phyloP scores from a whole-genome alignment of 2,113 vertebrate genomes.

The Gobius niger region DNA sequence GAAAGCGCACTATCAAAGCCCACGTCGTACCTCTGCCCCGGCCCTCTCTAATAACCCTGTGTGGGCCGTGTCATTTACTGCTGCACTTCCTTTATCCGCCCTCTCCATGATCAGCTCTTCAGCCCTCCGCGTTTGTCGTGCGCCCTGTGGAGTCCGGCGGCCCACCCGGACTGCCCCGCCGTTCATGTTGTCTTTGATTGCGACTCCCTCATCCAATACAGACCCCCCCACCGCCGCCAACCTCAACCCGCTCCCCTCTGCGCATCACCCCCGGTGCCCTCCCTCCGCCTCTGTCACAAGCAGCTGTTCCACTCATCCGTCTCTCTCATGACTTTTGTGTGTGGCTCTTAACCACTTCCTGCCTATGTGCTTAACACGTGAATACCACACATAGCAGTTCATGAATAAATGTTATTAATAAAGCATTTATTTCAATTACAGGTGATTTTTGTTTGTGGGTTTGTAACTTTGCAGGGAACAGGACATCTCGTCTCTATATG shows the following conservation, averaged over 20 bases:
- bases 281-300: slow-evolving; percentile 49
- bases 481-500: too few species aligned
- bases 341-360: not conserved
- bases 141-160: not conserved
- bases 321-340: not conserved
- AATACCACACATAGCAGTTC: too few species aligned
- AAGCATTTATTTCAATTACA: too few species aligned
- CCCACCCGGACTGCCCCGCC: slow-evolving; percentile 23
- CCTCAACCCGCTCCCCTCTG: not conserved
- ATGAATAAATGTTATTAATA: too few species aligned
- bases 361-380: not conserved
- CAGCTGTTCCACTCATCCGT: slow-evolving; percentile 54
- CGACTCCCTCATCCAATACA: slow-evolving; percentile 54
- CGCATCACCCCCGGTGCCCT: not conserved
- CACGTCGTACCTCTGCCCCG: too few species aligned
- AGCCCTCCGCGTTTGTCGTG: slow-evolving; percentile 43
- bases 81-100: slow-evolving; percentile 14
- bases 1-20: too few species aligned
- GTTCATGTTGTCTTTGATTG: slow-evolving; percentile 54
- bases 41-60: slow-evolving; percentile 19
- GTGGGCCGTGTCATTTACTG: slow-evolving; percentile 4
- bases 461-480: too few species aligned
- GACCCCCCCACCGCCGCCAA: slow-evolving; percentile 8
- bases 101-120: slow-evolving; percentile 12
- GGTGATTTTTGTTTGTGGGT: too few species aligned